Evolutionary conservation across 2,797 vertebrate species (phyloP).

Genomic region (Lutjanus campechanus): DNA sequence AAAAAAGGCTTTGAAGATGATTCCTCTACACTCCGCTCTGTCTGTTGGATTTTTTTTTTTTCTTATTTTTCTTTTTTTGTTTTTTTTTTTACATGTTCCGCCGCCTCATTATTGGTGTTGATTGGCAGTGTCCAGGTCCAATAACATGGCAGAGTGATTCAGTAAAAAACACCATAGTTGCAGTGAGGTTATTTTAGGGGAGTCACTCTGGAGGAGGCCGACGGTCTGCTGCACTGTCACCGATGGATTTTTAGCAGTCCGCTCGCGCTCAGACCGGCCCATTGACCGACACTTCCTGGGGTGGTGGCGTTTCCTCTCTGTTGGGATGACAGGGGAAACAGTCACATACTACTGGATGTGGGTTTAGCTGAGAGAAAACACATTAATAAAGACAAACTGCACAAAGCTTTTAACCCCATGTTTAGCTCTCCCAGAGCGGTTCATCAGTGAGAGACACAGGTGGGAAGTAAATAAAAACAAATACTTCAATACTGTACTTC

Average conservation of each 20-base stretch:
- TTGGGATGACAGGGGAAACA: background rate
- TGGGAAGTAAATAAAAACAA: no score
- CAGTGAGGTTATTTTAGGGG: constrained; percentile 76
- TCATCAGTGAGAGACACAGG: no score
- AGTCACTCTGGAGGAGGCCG: constrained; percentile 75
- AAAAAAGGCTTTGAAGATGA: constrained; percentile 81
- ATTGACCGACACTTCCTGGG: constrained; percentile 83
- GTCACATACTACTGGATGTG: background rate
- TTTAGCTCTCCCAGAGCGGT: no score
- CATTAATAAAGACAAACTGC: background rate
- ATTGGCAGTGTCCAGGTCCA: constrained; percentile 88
- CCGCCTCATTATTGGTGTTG: constrained; percentile 77
- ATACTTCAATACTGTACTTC: no score
- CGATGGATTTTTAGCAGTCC: constrained; percentile 10
- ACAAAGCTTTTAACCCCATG: no score
- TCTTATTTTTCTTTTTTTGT: constrained; percentile 32
- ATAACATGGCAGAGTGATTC: constrained; percentile 85
- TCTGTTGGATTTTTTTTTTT: constrained; percentile 45
- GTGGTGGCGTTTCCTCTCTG: constrained; percentile 78
- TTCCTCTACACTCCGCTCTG: constrained; percentile 72
- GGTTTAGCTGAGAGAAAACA: background rate
- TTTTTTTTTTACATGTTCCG: constrained; percentile 67
- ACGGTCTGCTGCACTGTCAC: constrained; percentile 59
- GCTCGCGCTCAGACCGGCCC: constrained; percentile 83
- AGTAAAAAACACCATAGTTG: constrained; percentile 82